Base-by-base conservation (phyloP, 2,888 invertebrate species). In the Chamaedrilus cognettii region DNA sequence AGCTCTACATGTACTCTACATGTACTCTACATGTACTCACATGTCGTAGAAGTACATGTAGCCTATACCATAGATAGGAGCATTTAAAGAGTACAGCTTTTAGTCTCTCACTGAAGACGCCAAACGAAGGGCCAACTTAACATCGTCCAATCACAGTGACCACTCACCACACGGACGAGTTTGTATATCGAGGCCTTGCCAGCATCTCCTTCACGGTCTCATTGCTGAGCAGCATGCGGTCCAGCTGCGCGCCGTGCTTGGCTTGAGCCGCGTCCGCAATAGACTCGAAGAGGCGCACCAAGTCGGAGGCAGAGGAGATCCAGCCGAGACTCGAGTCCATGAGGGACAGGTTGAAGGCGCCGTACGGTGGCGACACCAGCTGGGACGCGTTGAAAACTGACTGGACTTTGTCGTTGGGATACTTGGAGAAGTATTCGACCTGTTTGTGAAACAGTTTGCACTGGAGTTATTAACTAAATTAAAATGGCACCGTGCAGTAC, bases 271-370 rank as follows among this genome's bases (percentile, higher is more conserved):
- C 23, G 11, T 33, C 26, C 23, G 55, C 64, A n/a, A 72, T 58
- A 7, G 70, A 60, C 51, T 71, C 70, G 23, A 70, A 51, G 31
- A 72, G 61, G 0, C 33, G 55, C 3, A 79, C 72, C 4, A 80
- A 72, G 34, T 77, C 76, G 3, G 66, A 56, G 1, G 78, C 72
- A 19, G 76, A 74, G n/a, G 78, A 72, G 1, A 79, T 76, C 75
- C 78, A 77, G 2, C 80, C 81, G 31, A 78, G 78, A 63, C 76
- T 78, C 0, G 80, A 70, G 2, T 73, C 79, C 11, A 78, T 73
- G 60, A 77, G 77, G 67, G 77, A 74, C 77, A 80, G 76, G 32
- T 74, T 73, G 70, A 79, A 77, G 3, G 75, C 77, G 3, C 79
- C 79, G 69, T 79, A 80, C 60, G 80, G 78, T 19, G 79, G 75